A percentile compares a stretch with the other conserved stretches of the same genome.
Evolutionary conservation across 2,113 vertebrate species (phyloP).

Genomic region (Suricata suricatta): DNA sequence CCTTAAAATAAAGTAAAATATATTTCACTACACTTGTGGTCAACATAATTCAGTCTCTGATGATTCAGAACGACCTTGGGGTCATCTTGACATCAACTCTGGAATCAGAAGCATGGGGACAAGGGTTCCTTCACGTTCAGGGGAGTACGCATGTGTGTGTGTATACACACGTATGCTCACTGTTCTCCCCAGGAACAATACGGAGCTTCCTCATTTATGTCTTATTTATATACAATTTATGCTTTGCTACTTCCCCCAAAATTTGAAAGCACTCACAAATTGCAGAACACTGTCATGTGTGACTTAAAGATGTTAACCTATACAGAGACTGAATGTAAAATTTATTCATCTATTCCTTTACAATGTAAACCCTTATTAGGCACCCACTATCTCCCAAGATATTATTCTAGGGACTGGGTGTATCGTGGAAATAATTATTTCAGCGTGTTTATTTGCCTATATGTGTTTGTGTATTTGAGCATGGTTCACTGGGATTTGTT

Average conservation of each 20-base stretch:
- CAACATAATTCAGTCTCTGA: neutral
- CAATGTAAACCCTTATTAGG: neutral
- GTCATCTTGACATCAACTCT: neutral
- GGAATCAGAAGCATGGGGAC: neutral
- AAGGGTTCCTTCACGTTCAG: neutral
- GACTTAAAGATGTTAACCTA: neutral
- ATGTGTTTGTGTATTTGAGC: neutral
- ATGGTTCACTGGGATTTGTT: neutral
- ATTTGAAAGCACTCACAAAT: neutral
- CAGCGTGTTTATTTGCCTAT: accelerated
- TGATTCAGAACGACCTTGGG: neutral
- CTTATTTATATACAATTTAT: neutral
- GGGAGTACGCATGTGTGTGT: accelerated
- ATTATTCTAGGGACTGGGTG: neutral
- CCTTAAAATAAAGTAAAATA: conserved; percentile 12
- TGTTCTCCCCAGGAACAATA: neutral
- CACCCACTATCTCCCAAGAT: neutral
- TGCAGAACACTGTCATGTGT: neutral
- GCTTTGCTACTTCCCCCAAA: neutral
- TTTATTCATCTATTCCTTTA: neutral
- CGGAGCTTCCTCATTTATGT: neutral
- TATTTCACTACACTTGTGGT: neutral
- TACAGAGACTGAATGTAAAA: neutral
- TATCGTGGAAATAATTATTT: neutral
- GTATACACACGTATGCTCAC: too few relatives aligned